Conservation (phyloP, 2,797 vertebrate species). For the Melopsittacus undulatus region DNA sequence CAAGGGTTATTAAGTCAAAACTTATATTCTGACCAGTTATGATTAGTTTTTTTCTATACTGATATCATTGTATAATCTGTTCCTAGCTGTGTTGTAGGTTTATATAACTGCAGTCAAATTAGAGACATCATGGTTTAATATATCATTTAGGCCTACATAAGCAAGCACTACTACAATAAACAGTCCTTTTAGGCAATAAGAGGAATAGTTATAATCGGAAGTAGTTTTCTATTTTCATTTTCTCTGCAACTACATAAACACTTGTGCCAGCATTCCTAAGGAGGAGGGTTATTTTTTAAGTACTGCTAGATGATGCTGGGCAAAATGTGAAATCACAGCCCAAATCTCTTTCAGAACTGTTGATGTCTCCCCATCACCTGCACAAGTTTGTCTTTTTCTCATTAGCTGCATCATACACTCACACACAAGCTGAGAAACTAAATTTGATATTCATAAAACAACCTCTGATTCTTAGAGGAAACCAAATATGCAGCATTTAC, state of each 20-base stretch:
- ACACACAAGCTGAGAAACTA: not conserved
- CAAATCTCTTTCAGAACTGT: not conserved
- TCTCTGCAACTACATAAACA: not conserved
- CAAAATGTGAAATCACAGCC: not conserved
- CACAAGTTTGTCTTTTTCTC: not conserved
- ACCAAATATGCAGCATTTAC: not conserved
- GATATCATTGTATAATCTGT: not conserved
- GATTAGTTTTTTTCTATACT: not conserved
- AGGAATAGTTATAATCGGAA: not conserved
- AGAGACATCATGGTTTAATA: not conserved
- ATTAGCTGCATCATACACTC: not conserved
- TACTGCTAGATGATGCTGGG: not conserved
- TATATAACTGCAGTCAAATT: not conserved
- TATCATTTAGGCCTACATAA: not conserved
- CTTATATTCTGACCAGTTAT: not conserved
- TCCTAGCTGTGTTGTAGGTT: not conserved
- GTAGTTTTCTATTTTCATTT: not conserved
- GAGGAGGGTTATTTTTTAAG: not conserved
- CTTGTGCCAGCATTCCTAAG: not conserved
- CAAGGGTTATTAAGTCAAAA: not conserved
- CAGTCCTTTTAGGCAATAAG: not conserved
- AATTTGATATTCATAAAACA: not conserved
- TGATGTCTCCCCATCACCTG: not conserved
- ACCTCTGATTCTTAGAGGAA: not conserved
- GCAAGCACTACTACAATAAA: not conserved